Base-by-base conservation (phyloP, 2,888 invertebrate genomes). In the Cryptus viduatorius region DNA sequence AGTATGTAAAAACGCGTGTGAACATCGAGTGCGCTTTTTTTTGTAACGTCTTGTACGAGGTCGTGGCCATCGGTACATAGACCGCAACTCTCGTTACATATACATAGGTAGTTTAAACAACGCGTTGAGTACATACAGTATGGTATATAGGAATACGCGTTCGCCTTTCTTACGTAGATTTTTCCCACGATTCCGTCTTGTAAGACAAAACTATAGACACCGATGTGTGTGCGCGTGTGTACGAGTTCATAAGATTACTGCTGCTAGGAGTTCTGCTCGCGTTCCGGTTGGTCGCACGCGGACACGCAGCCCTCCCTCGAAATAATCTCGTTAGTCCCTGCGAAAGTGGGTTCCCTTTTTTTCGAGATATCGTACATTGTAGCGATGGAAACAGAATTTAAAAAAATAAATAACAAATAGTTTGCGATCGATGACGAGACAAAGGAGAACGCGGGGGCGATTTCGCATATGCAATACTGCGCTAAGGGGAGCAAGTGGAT, bases 171-270 rank as follows among this genome's bases (percentile, higher is more conserved):
- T 84, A 79, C 78, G 75, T 71, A 79, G 78, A 82, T 84, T 82
- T 67, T 84, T 84, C 84, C 84, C 84, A 84, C 84, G 84, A 82
- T 84, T 50, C 65, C 7, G 61, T 73, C 77, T 84, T 77, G 69
- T 73, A 44, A 71, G 81, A 56, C 64, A 44, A 68, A 80, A 68
- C 61, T 65, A 75, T 75, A 71, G 29, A 29, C 10, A 29, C 7
- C n/a, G 29, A 3, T 59, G 10, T 37, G 14, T 10, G 7, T 61
- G 8, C 14, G 31, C 31, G 64, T 37, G 4, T 29, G 14, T 10
- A 14, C 4, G 16, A 50, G n/a, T 14, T 16, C n/a, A 50, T 48
- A 10, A 37, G 31, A 16, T 3, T 31, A 46, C 53, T 10, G 77
- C 46, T 14, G 75, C 68, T 31, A 81, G 64, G 76, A 53, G 71